phyloP scores from a whole-genome alignment of 2,113 vertebrate species.

The Pterocles orientalis region DNA sequence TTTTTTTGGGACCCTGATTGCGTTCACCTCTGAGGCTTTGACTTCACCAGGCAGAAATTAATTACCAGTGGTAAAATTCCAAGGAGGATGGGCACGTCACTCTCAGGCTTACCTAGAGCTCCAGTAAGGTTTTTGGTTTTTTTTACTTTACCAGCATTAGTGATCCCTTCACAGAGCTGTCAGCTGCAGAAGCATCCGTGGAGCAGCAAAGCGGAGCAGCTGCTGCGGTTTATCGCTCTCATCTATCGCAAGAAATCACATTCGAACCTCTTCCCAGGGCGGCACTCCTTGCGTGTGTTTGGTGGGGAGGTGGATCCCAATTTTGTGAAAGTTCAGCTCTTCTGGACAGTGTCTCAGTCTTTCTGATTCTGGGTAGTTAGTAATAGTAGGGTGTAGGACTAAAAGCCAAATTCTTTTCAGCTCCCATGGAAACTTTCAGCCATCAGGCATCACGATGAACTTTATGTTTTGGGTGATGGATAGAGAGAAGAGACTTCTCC shows the following conservation, averaged over 20 bases:
- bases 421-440: background rate
- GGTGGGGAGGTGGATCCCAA: background rate
- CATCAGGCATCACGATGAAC: background rate
- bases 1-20: background rate
- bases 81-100: background rate
- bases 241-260: background rate
- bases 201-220: background rate
- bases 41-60: background rate
- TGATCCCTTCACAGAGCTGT: background rate
- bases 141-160: background rate
- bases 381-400: accelerated
- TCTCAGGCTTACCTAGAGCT: constrained; percentile 23
- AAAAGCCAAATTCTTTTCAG: background rate
- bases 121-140: background rate
- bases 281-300: background rate
- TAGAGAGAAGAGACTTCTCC: background rate
- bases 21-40: background rate
- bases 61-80: background rate
- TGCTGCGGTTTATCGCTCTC: background rate
- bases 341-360: background rate
- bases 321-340: background rate
- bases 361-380: background rate
- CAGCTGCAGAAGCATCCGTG: background rate
- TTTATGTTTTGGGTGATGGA: background rate
- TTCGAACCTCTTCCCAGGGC: background rate